Evolutionary conservation across 2,113 vertebrate species (phyloP), one percentile per base, ranked within the genome.

Genomic region (Lepisosteus osseus): DNA sequence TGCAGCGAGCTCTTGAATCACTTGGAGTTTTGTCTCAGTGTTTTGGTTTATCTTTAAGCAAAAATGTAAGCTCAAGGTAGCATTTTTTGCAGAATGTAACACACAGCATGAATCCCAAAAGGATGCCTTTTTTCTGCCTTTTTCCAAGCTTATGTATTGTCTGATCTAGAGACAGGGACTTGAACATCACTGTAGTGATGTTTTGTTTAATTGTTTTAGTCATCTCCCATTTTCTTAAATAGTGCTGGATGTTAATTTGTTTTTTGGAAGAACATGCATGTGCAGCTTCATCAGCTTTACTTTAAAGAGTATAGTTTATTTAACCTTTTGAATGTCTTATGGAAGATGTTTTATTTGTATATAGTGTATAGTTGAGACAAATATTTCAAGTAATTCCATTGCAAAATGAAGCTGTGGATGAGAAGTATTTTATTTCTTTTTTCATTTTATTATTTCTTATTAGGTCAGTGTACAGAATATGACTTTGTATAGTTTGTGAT

Each of bases 401-500:
- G 29, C 62, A 29, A 29, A 29, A 41, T 29, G 41, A 59, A 13
- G 63, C 17, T 80, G 71, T 61, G 79, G 74, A 69, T 72, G 66
- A 80, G 71, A 43, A 73, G 75, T 79, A 76, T 67, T 77, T 59
- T 63, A 72, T 13, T 77, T 72, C 78, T 65, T 56, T 68, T 79
- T 72, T 86, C 81, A 70, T 84, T 73, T 67, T 6, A 65, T 65
- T 62, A 76, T 71, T 54, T 67, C 5, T 5, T 64, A 74, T 76
- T 74, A 83, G 76, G 78, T 73, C 72, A 75, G 76, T 88, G 82
- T 86, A 87, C 79, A 87, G 76, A 84, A 14, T 11, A 69, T 63
- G 63, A 70, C 73, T 29, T 72, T 79, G 44, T 78, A 83, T 63
- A 77, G 64, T 74, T 77, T 80, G 78, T 78, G 79, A 64, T 68